These are phyloP conservation scores for Clinocottus analis DNA, from an alignment of 2,113 vertebrate species.

Conservation along the genomic window DNA sequence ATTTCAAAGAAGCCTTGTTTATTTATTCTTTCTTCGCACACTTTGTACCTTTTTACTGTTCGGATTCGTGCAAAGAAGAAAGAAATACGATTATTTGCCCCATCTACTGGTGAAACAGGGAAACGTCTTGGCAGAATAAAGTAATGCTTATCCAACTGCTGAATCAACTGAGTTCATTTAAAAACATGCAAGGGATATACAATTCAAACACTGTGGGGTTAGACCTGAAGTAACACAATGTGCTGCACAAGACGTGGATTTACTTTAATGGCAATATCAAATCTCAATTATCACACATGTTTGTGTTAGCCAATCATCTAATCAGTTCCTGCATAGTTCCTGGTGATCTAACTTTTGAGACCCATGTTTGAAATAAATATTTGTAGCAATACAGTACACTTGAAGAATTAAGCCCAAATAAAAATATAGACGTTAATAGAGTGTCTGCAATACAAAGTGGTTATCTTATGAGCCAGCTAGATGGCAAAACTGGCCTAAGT, in stretches of 20 bases:
- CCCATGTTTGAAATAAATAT: neutral
- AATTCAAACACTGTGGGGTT: neutral
- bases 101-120: conserved; percentile 54
- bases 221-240: neutral
- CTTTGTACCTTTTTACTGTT: neutral
- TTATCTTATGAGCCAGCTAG: neutral
- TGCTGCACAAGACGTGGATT: conserved; percentile 1
- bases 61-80: neutral
- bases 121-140: neutral
- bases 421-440: neutral
- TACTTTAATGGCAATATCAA: neutral
- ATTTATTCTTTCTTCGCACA: neutral
- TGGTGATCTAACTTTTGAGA: neutral
- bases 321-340: neutral
- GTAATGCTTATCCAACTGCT: neutral
- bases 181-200: too few relatives aligned
- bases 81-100: conserved; percentile 31
- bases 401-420: conserved; percentile 3
- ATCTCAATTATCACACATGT: neutral
- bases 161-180: neutral
- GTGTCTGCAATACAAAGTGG: neutral
- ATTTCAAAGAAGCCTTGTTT: neutral
- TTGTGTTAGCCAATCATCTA: neutral
- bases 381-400: neutral
- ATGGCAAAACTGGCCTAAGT: neutral